A percentile compares a stretch with the other conserved stretches of the same genome.
These are phyloP conservation scores for Magallana gigas DNA, from an alignment of 1,140 invertebrate genomes.

Conservation along the genomic window DNA sequence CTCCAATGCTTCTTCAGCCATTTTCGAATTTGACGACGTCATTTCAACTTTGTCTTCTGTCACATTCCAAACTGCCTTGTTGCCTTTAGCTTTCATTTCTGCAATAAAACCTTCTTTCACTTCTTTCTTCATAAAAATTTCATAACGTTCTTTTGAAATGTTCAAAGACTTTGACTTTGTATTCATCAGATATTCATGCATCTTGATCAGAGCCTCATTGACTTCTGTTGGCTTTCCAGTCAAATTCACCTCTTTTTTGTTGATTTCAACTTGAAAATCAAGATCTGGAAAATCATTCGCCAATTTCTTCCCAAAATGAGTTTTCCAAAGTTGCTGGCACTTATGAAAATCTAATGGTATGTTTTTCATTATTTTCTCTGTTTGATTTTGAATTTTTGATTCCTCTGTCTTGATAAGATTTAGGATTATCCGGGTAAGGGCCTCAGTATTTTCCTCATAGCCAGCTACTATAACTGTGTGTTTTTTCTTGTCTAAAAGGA, in stretches of 20 bases:
- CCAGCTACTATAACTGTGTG: constrained; percentile 37
- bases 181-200: constrained; percentile 34
- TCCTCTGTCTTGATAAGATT: constrained; percentile 17
- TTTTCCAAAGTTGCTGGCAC: constrained; percentile 29
- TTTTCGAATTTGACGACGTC: constrained; percentile 26
- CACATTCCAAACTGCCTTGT: constrained; percentile 41
- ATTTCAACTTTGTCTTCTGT: background rate
- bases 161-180: constrained; percentile 16
- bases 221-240: background rate
- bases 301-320: constrained; percentile 11
- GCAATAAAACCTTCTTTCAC: constrained; percentile 20
- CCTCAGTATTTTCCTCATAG: background rate
- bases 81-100: constrained; percentile 29
- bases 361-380: constrained; percentile 14
- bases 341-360: constrained; percentile 33
- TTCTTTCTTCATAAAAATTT: constrained; percentile 16
- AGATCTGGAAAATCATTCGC: constrained; percentile 29
- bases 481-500: constrained; percentile 32
- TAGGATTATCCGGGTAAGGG: background rate
- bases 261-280: constrained; percentile 6
- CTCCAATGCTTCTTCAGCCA: background rate
- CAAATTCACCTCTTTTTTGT: constrained; percentile 44
- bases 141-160: constrained; percentile 35
- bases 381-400: background rate
- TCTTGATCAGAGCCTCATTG: constrained; percentile 1